Evolutionary conservation across 2,113 vertebrate genomes (phyloP), one percentile per base, ranked within the genome.

Genomic region (Stigmatopora argus): DNA sequence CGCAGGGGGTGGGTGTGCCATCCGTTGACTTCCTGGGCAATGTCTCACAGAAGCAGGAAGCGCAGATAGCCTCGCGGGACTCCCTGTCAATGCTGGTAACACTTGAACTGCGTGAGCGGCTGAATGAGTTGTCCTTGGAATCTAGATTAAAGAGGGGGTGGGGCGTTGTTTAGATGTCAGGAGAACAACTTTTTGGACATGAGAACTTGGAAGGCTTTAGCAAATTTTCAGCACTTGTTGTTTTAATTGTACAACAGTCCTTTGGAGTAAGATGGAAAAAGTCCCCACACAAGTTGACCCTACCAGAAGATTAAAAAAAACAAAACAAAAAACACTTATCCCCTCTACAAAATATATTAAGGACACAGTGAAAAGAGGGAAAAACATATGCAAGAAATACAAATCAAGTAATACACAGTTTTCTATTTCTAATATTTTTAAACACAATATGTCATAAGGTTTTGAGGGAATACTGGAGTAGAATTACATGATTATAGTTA

Each of bases 31-130:
- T 98, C 78, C 92, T 92, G 18, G 94, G 92, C 71, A 92, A 94
- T 35, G 92, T 96, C 85, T 99, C 96, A 74, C 93, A 94, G 73
- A 98, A 98, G 83, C 93, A 91, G 72, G 98, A 93, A 80, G 95
- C 91, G 71, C 94, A 96, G 87, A 99, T 93, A 45, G 93, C 92
- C 86, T 99, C 96, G 0, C 95, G 93, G 26, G 95, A 92, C 78
- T 99, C 97, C 71, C 95, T 89, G 78, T 99, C 97, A 77, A 99
- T 96, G 88, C 97, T 99, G 84, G 94, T 93, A 66, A 97, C 94
- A 59, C 96, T 98, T 57, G 97, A 97, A 80, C 95, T 98, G 69
- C 95, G 92, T 0, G 96, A 98, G 74, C 94, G 93, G 84, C 92
- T 97, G 91, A 96, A 97, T 47, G 94, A 92, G 89, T 92, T 94